Base-by-base conservation (phyloP, 2,888 invertebrate genomes). In the Ametastegia equiseti region DNA sequence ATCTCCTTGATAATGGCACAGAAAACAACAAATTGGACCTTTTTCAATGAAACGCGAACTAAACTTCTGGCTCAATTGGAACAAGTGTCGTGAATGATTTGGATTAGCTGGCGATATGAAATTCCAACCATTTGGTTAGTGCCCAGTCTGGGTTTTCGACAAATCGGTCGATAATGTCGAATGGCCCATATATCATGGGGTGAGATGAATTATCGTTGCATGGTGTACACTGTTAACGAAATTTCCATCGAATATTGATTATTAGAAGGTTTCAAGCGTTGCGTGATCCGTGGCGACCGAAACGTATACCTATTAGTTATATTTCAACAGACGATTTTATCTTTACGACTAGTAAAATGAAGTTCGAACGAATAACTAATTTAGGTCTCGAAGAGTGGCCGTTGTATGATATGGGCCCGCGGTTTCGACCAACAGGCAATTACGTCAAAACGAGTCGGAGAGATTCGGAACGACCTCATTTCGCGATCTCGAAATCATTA, bases 231-330 rank as follows among this genome's bases (percentile, higher is more conserved):
- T 11, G 33, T 19, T n/a, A 65, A 23, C 7, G 13, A 19, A 65
- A 65, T 65, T 65, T 19, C 33, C 1, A 65, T 65, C 19, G 65
- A 65, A 39, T 65, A 65, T 65, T 39, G 65, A 65, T 65, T 65
- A 65, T 65, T n/a, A 39, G 39, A 19, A 23, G 36, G n/a, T n/a
- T 65, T 33, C 19, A n/a, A 65, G n/a, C 36, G 6, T 19, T 2
- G 65, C 65, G 65, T 65, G 6, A 36, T 23, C 36, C 39, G 19
- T 67, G 11, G 65, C n/a, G 33, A 67, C 4, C 19, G 65, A 39
- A 39, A 67, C 65, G n/a, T n/a, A 9, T 67, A 39, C 23, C 39
- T n/a, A 39, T n/a, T 39, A 9, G 65, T 19, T 19, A 39, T 39
- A 67, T 9, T n/a, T 19, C 33, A 23, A 6, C n/a, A 0, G 4